Percentiles rank a stretch among this genome's conserved stretches.
Conservation (phyloP, 2,797 vertebrate genomes). For the Gambusia yucatana region DNA sequence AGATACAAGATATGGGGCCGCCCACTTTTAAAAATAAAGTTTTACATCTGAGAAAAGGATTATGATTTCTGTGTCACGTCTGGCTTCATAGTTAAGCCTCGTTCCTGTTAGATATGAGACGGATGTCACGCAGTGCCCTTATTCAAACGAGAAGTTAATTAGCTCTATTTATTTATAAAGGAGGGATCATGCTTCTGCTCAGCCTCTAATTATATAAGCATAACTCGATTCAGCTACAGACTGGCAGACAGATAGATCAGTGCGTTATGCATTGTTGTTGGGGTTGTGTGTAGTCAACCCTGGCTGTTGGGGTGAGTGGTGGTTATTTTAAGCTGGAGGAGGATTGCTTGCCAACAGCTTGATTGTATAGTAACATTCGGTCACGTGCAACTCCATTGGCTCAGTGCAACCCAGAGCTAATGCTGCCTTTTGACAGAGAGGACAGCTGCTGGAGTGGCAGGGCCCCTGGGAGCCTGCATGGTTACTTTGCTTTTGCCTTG, state of each 20-base stretch:
- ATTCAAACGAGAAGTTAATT: slow-evolving; percentile 71
- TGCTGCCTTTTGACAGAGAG: slow-evolving; percentile 77
- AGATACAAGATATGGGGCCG: slow-evolving; percentile 67
- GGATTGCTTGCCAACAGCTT: slow-evolving; percentile 38
- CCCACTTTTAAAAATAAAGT: slow-evolving; percentile 74
- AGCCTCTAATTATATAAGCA: slow-evolving; percentile 7
- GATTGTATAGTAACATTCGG: slow-evolving; percentile 54
- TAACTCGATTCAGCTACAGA: background rate
- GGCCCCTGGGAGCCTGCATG: slow-evolving; percentile 57
- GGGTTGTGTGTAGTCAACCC: slow-evolving; percentile 32
- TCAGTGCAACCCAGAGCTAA: slow-evolving; percentile 70
- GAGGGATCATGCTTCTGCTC: slow-evolving; percentile 28
- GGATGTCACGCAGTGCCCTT: slow-evolving; percentile 48
- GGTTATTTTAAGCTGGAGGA: slow-evolving; percentile 58
- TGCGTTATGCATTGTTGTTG: slow-evolving; percentile 1
- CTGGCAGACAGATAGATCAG: background rate
- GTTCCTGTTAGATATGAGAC: slow-evolving; percentile 68
- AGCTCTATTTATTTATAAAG: slow-evolving; percentile 59
- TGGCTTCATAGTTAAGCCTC: slow-evolving; percentile 77
- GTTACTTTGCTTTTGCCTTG: slow-evolving; percentile 57
- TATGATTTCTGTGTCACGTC: slow-evolving; percentile 70
- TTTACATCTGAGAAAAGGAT: slow-evolving; percentile 78
- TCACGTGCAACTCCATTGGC: slow-evolving; percentile 63
- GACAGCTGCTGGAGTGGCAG: slow-evolving; percentile 79
- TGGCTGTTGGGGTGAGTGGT: slow-evolving; percentile 22